Percentiles rank a stretch among this genome's conserved stretches.
Evolutionary conservation across 1,140 invertebrate genomes (phyloP).

Genomic region (Chlorops oryzae): DNA sequence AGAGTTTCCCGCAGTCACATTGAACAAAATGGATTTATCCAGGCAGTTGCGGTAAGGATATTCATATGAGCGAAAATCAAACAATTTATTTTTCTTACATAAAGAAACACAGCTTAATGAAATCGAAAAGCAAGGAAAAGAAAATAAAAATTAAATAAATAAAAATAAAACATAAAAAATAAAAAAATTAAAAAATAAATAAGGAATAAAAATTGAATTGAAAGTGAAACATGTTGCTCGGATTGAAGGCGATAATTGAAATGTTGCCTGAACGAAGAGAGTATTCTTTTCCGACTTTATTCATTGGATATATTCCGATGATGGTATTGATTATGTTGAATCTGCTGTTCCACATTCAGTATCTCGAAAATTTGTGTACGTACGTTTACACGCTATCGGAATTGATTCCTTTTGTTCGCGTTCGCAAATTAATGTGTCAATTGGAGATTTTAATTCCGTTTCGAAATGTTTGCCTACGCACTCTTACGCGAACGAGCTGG

Average conservation of each 20-base stretch:
- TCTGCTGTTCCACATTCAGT: too few relatives aligned
- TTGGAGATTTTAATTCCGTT: slow-evolving; percentile 44
- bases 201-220: not conserved
- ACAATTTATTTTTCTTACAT: too few relatives aligned
- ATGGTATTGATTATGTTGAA: too few relatives aligned
- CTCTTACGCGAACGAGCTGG: not conserved
- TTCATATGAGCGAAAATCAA: not conserved
- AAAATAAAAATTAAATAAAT: not conserved
- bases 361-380: too few relatives aligned
- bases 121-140: not conserved
- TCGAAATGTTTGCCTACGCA: slow-evolving; percentile 26
- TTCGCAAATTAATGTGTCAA: slow-evolving; percentile 45
- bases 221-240: too few relatives aligned
- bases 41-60: slow-evolving; percentile 47
- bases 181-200: not conserved
- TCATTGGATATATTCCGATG: too few relatives aligned
- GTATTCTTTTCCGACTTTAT: too few relatives aligned
- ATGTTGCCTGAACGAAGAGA: too few relatives aligned
- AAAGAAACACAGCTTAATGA: not conserved
- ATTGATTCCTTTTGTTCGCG: slow-evolving; percentile 44
- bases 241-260: too few relatives aligned
- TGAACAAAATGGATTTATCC: slow-evolving; percentile 45
- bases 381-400: too few relatives aligned
- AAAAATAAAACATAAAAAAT: not conserved
- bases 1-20: not conserved